These are phyloP conservation scores for Folsomia manolachei DNA, from an alignment of 2,888 invertebrate genomes.

Conservation along the genomic window DNA sequence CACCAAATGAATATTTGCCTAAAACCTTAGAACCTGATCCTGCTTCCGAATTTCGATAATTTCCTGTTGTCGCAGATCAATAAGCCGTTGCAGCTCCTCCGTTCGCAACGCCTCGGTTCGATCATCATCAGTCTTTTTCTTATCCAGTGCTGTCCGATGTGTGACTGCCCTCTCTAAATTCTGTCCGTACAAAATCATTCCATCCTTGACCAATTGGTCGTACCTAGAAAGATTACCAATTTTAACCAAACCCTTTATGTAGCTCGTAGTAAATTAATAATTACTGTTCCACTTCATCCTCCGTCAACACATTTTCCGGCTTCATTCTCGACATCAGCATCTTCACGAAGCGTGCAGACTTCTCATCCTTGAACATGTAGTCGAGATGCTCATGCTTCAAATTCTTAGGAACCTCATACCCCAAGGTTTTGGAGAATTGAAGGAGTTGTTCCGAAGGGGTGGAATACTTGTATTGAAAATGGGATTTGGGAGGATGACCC, in stretches of 20 bases:
- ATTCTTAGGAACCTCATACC: conserved; percentile 30
- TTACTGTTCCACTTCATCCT: conserved; percentile 24
- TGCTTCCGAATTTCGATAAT: not conserved
- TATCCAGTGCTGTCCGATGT: not conserved
- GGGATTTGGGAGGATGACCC: not conserved
- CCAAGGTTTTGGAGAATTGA: conserved; percentile 23
- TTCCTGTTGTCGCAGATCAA: not conserved
- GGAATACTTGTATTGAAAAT: not conserved
- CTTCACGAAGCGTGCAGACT: conserved; percentile 22
- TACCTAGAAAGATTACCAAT: no score
- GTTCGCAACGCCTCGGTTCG: not conserved
- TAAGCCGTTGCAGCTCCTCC: not conserved
- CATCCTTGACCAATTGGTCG: conserved; percentile 25
- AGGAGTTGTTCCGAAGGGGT: conserved; percentile 24
- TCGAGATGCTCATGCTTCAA: conserved; percentile 35
- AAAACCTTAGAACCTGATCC: no score
- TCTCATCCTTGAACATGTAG: conserved; percentile 40
- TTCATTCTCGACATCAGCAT: conserved; percentile 33
- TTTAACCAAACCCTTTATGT: no score
- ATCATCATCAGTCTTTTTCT: not conserved
- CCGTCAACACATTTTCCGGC: conserved; percentile 23
- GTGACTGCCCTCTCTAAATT: conserved; percentile 30
- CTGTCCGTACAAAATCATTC: conserved; percentile 26
- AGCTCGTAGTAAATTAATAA: conserved; percentile 6
- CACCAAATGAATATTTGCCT: not conserved